Percentiles rank a stretch among this genome's conserved stretches.
Conservation (phyloP, 2,797 vertebrate species). For the Potorous gilbertii region DNA sequence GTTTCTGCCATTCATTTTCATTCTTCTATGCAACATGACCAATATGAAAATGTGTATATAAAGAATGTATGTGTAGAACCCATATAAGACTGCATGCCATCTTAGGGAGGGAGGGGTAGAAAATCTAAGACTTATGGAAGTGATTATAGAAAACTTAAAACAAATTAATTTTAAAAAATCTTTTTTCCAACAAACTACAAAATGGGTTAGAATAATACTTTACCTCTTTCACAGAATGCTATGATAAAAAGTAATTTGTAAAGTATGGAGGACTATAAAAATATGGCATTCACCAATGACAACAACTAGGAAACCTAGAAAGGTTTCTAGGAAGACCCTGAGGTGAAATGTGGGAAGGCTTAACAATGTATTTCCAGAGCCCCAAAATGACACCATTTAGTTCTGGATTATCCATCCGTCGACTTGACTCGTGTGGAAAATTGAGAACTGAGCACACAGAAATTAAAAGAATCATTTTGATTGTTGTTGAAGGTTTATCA, state of each 20-base stretch:
- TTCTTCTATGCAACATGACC: no score
- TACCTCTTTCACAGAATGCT: not conserved
- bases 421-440: constrained; percentile 26
- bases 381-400: constrained; percentile 1
- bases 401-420: constrained; percentile 5
- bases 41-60: no score
- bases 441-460: constrained; percentile 18
- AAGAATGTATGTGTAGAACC: no score
- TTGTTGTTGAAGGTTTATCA: constrained; percentile 52
- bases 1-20: no score
- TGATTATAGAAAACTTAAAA: no score
- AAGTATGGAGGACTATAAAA: not conserved
- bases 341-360: constrained; percentile 11
- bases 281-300: not conserved
- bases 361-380: constrained; percentile 26
- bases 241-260: not conserved
- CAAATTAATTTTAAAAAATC: no score
- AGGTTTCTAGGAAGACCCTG: not conserved
- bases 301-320: not conserved
- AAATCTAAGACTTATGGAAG: no score
- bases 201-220: not conserved
- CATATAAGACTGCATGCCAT: no score
- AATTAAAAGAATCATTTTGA: constrained; percentile 41
- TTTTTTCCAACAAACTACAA: constrained; percentile 7
- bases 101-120: no score